Evolutionary conservation across 1,140 invertebrate genomes (phyloP).

Genomic region (Lepeophtheirus salmonis): DNA sequence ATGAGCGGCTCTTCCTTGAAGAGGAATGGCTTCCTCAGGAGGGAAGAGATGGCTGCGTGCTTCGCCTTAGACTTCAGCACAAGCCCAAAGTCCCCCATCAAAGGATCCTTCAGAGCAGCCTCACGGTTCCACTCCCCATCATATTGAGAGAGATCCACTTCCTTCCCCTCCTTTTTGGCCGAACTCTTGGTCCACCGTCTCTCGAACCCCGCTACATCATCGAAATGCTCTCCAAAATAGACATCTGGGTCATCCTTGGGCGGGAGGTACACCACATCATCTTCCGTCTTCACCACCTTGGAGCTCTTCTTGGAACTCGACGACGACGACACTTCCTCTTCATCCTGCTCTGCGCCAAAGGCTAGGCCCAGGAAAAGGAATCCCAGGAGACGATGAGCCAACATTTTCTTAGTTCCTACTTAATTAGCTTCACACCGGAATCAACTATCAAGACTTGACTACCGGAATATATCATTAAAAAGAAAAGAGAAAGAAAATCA

Average conservation of each 20-base stretch:
- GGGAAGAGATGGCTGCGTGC: slow-evolving; percentile 79
- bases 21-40: slow-evolving; percentile 56
- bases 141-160: slow-evolving; percentile 82
- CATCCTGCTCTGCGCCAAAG: too few species aligned
- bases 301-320: neutral
- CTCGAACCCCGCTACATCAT: slow-evolving; percentile 49
- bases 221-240: slow-evolving; percentile 76
- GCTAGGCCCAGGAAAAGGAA: neutral
- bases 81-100: slow-evolving; percentile 65
- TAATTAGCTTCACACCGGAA: too few species aligned
- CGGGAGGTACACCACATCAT: slow-evolving; percentile 26
- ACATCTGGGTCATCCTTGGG: slow-evolving; percentile 33
- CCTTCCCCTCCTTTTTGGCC: slow-evolving; percentile 78
- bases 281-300: slow-evolving; percentile 15
- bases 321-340: too few species aligned
- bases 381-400: neutral
- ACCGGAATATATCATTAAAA: too few species aligned
- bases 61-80: slow-evolving; percentile 86
- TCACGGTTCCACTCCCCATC: slow-evolving; percentile 74
- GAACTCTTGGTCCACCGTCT: slow-evolving; percentile 69
- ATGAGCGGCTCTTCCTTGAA: slow-evolving; percentile 70
- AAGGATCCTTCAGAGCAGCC: slow-evolving; percentile 45
- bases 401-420: too few species aligned
- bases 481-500: neutral
- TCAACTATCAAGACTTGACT: too few species aligned